Conservation (phyloP, 1,140 invertebrate genomes). For the Zaprionus vittiger region DNA sequence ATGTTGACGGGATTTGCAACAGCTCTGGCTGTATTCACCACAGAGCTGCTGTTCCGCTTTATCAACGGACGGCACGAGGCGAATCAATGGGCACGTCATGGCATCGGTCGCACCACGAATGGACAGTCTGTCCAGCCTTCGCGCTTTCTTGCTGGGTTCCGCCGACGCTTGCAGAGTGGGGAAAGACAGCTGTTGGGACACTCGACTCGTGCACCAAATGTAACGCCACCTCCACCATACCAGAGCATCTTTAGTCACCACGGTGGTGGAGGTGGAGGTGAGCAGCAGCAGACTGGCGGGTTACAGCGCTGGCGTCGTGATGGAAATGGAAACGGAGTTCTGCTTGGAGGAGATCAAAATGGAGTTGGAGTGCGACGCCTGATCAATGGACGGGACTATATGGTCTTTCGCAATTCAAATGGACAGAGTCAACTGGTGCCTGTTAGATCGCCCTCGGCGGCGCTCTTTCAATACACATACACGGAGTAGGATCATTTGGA, state of each 20-base stretch:
- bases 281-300: neutral
- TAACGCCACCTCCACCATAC: conserved; percentile 85
- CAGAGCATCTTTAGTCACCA: conserved; percentile 72
- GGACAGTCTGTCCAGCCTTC: conserved; percentile 61
- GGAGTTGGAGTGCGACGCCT: conserved; percentile 83
- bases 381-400: conserved; percentile 91
- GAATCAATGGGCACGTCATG: conserved; percentile 71
- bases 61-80: conserved; percentile 68
- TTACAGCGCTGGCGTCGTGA: conserved; percentile 82
- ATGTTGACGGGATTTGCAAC: conserved; percentile 87
- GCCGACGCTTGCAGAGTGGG: conserved; percentile 46
- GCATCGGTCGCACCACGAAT: conserved; percentile 65
- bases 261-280: conserved; percentile 9
- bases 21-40: conserved; percentile 87
- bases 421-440: conserved; percentile 89
- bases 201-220: conserved; percentile 47
- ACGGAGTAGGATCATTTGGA: conserved; percentile 60
- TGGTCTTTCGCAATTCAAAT: conserved; percentile 86
- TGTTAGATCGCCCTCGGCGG: conserved; percentile 89
- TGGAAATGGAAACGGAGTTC: conserved; percentile 42
- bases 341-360: conserved; percentile 41
- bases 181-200: conserved; percentile 54
- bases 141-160: conserved; percentile 58
- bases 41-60: conserved; percentile 86
- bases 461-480: conserved; percentile 88